A percentile compares a stretch with the other conserved stretches of the same genome.
phyloP scores from a whole-genome alignment of 2,113 vertebrate species.

The Brachyistius frenatus region DNA sequence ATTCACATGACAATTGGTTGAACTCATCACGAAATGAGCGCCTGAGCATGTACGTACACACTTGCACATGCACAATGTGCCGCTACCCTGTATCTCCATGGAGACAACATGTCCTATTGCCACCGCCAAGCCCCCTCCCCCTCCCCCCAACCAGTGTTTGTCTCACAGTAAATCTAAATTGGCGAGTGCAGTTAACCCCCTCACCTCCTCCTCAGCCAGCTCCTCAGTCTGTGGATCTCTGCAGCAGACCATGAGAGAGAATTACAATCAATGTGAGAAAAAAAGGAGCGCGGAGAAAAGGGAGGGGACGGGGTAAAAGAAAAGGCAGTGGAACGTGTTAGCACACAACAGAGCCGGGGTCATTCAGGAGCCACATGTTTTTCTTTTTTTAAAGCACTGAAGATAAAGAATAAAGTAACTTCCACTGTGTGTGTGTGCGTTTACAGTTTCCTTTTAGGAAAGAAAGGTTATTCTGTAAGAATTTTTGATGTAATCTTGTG shows the following conservation, averaged over 20 bases:
- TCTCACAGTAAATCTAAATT: constrained; percentile 79
- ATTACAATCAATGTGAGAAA: constrained; percentile 59
- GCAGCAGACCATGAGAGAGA: constrained; percentile 51
- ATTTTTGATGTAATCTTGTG: constrained; percentile 72
- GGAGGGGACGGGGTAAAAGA: neutral
- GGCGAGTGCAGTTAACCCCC: constrained; percentile 74
- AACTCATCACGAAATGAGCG: constrained; percentile 45
- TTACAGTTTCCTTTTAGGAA: too few species aligned
- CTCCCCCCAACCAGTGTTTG: constrained; percentile 56
- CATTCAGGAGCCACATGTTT: constrained; percentile 45
- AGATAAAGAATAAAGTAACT: constrained; percentile 44
- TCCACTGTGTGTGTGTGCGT: neutral
- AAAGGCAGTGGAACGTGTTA: constrained; percentile 51
- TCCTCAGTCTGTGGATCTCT: constrained; percentile 40
- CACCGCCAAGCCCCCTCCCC: neutral
- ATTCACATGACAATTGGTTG: constrained; percentile 67
- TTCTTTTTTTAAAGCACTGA: constrained; percentile 6
- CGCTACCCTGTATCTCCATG: constrained; percentile 71
- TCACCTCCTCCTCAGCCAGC: constrained; percentile 47
- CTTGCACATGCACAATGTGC: constrained; percentile 35
- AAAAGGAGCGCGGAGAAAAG: neutral
- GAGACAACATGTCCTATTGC: constrained; percentile 58
- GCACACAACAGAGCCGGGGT: constrained; percentile 55
- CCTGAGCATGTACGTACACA: constrained; percentile 37
- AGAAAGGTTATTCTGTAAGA: constrained; percentile 22